These are phyloP conservation scores for Azemiops feae DNA, from an alignment of 2,113 vertebrate genomes.

Conservation along the genomic window DNA sequence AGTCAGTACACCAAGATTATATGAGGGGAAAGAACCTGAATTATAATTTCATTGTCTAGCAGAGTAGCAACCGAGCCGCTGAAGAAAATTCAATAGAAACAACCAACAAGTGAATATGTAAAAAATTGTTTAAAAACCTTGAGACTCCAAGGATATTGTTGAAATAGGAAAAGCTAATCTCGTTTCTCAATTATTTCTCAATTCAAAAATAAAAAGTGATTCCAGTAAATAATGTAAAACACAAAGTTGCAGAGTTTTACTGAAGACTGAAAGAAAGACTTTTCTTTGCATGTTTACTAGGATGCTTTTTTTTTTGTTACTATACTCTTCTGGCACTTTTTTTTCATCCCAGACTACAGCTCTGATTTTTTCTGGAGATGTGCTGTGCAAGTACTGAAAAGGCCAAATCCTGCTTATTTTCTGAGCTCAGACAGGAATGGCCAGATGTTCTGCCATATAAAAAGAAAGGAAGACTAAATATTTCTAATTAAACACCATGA, in stretches of 20 bases:
- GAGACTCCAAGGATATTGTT: neutral
- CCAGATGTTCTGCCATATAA: neutral
- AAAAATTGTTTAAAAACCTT: neutral
- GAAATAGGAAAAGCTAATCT: neutral
- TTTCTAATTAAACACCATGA: neutral
- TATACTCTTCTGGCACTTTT: neutral
- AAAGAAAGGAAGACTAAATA: neutral
- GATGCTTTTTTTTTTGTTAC: neutral
- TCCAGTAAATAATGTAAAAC: neutral
- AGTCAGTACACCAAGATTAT: neutral
- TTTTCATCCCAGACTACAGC: neutral
- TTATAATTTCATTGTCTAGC: neutral
- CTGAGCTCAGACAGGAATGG: neutral
- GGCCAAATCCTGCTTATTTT: neutral
- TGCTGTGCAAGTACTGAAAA: neutral
- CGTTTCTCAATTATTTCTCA: neutral
- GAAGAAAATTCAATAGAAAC: neutral
- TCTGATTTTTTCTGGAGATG: neutral
- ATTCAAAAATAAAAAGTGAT: neutral
- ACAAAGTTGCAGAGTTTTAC: neutral
- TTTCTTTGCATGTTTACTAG: neutral
- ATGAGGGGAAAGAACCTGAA: conserved; percentile 1
- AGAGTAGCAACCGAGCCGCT: neutral
- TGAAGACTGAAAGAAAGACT: neutral
- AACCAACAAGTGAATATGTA: neutral